Conservation (phyloP, 2,888 invertebrate species). For the Drosophila niveifrons region DNA sequence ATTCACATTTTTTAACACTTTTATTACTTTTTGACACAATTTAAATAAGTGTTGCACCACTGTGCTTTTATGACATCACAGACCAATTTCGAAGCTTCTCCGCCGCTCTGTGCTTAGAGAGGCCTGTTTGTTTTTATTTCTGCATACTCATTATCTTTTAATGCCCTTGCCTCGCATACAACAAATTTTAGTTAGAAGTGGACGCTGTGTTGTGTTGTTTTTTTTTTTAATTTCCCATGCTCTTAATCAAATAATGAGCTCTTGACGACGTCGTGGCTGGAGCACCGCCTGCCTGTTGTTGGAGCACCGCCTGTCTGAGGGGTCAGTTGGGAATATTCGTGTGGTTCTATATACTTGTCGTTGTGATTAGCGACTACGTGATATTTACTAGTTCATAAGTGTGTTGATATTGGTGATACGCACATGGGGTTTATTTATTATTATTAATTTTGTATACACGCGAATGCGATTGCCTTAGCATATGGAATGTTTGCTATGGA, state of each 20-base stretch:
- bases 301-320: constrained; percentile 14
- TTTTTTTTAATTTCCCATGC: not conserved
- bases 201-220: too few species aligned
- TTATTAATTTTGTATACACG: not conserved
- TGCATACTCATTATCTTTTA: constrained; percentile 35
- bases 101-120: not conserved
- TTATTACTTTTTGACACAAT: not conserved
- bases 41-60: not conserved
- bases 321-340: constrained; percentile 23
- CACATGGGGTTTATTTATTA: constrained; percentile 12
- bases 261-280: not conserved
- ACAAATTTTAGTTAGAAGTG: not conserved
- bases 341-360: not conserved
- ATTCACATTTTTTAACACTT: not conserved
- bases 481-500: not conserved
- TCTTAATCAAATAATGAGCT: not conserved
- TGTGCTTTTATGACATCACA: constrained; percentile 28
- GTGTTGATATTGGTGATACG: constrained; percentile 4
- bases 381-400: constrained; percentile 20
- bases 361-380: constrained; percentile 30
- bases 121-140: constrained; percentile 34
- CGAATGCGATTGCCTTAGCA: not conserved
- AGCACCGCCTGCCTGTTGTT: constrained; percentile 29
- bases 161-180: not conserved
- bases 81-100: constrained; percentile 7